Base-by-base conservation (phyloP, 2,113 vertebrate genomes). In the Oreochromis aureus region DNA sequence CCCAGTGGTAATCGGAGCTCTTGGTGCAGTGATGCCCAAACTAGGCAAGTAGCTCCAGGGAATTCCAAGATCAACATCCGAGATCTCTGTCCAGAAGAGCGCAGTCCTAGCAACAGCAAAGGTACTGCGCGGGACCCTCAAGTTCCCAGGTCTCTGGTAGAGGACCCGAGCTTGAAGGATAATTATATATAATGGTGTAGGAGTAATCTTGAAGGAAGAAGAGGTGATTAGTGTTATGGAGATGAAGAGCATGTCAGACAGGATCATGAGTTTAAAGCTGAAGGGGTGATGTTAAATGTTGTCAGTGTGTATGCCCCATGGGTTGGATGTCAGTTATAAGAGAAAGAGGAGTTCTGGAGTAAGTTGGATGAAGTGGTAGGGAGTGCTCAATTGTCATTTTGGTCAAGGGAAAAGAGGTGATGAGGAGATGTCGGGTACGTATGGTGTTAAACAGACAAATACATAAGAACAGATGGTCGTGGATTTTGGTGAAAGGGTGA, bases 391-490 rank as follows among this genome's bases (percentile, higher is more conserved):
- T 30, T 24, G 13, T 16, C 24, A 59, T 30, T 30, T 59, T 30
- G 59, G 59, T 19, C 30, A 18, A 32, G 16, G 30, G 8, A 34
- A 36, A 3, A 19, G 10, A 0, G 30, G 30, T 19, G 59, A 63
- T 19, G 16, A 63, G 59, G 16, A 63, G 32, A 1, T 63, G 32
- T n/a, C 12, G 32, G 32, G 32, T 19, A 63, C 0, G 0, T 11
- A 12, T 59, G 61, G 61, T 66, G 32, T 30, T 59, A 66, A 66
- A 34, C 16, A 34, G 32, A 63, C 32, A 36, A 34, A 66, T 58
- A 18, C 10, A 36, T 34, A n/a, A 36, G 32, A 63, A 34, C 18
- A 66, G 61, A 34, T 63, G 30, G 59, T 5, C 0, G 6, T 63
- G 18, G 32, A n/a, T 39, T 39, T 69, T 69, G 36, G 11, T 39